Evolutionary conservation across 1,140 invertebrate species (phyloP).

Genomic region (Bombus pyrosoma): DNA sequence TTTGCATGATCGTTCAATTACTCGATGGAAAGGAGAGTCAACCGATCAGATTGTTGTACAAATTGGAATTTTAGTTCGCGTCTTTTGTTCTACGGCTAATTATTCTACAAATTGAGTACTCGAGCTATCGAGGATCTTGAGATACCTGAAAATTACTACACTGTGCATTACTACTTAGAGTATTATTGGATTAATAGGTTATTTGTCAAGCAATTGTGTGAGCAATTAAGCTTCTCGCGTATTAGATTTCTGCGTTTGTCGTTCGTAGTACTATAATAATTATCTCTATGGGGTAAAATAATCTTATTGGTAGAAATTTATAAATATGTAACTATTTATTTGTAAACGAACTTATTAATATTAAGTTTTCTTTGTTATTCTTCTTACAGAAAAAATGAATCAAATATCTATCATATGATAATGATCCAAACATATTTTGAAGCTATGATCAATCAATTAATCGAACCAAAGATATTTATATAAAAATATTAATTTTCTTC

Average conservation of each 20-base stretch:
- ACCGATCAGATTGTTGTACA: background rate
- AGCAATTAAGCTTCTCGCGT: background rate
- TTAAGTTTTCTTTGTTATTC: too few species aligned
- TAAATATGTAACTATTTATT: background rate
- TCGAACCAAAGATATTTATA: too few species aligned
- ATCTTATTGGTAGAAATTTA: background rate
- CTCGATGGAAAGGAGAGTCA: background rate
- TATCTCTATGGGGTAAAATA: too few species aligned
- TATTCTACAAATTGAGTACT: background rate
- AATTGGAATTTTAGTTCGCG: background rate
- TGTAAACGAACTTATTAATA: background rate
- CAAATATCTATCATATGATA: too few species aligned
- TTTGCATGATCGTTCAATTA: constrained; percentile 27
- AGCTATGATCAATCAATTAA: too few species aligned
- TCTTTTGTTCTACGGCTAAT: background rate
- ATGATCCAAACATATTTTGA: too few species aligned
- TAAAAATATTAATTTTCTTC: too few species aligned
- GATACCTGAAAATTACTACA: background rate
- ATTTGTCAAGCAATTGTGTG: too few species aligned
- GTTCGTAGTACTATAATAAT: background rate
- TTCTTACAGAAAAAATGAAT: too few species aligned
- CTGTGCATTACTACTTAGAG: background rate
- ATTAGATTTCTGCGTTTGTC: background rate
- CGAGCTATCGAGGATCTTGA: background rate
- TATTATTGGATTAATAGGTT: background rate